These are phyloP conservation scores for Haliaeetus leucogaster DNA, from an alignment of 2,113 vertebrate genomes.

Conservation along the genomic window DNA sequence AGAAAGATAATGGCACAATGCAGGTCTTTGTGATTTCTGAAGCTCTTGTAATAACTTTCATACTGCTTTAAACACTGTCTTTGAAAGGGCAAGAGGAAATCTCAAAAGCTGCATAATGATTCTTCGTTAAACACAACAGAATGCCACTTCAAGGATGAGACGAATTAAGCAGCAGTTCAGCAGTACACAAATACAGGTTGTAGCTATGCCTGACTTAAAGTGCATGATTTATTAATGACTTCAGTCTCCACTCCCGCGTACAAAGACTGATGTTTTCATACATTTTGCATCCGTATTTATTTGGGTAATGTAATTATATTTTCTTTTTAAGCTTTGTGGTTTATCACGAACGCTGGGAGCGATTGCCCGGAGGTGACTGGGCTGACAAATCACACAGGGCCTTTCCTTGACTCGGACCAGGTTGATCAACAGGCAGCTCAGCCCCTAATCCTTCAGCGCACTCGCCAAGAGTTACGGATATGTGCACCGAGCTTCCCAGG, in stretches of 20 bases:
- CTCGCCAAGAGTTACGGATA: neutral
- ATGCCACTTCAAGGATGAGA: neutral
- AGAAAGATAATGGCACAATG: neutral
- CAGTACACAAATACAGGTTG: neutral
- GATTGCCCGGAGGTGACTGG: neutral
- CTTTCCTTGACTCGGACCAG: neutral
- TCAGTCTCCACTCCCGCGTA: neutral
- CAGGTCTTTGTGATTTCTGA: neutral
- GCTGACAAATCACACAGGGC: neutral
- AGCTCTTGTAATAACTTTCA: neutral
- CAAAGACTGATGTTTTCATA: neutral
- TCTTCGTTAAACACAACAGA: neutral
- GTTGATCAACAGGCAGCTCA: neutral
- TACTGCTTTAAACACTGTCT: neutral
- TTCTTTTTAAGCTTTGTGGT: neutral
- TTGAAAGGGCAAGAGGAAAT: neutral
- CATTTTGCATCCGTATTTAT: neutral
- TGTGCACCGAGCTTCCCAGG: neutral
- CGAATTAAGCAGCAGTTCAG: neutral
- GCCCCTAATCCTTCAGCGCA: neutral
- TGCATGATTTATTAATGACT: neutral
- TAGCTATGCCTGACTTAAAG: neutral
- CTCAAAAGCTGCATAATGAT: neutral
- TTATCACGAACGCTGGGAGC: neutral
- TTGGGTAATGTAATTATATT: neutral